Conservation (phyloP, 2,888 invertebrate genomes). For the Podabrus alpinus region DNA sequence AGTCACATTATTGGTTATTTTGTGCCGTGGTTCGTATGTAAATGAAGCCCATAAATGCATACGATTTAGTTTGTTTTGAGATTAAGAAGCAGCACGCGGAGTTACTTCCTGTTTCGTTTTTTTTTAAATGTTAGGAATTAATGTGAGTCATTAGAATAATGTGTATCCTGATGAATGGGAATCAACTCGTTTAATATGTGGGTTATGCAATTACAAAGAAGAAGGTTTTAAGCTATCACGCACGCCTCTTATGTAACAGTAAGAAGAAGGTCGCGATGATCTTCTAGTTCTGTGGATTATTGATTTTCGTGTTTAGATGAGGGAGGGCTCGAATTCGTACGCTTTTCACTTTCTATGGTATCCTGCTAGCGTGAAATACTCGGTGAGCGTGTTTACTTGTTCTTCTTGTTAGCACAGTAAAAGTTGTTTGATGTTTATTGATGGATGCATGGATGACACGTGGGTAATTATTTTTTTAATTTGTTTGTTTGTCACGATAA, state of each 20-base stretch:
- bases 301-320: slow-evolving; percentile 7
- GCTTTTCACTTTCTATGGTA: slow-evolving; percentile 46
- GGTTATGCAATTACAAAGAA: slow-evolving; percentile 7
- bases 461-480: slow-evolving; percentile 19
- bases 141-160: slow-evolving; percentile 13
- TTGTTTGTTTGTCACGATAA: slow-evolving; percentile 19
- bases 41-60: not conserved
- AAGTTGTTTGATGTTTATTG: slow-evolving; percentile 10
- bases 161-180: not conserved
- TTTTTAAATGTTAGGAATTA: slow-evolving; percentile 10
- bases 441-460: slow-evolving; percentile 7
- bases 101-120: slow-evolving; percentile 5
- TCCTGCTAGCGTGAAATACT: slow-evolving; percentile 24
- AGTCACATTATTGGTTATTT: not conserved
- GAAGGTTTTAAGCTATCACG: not conserved
- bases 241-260: slow-evolving; percentile 17
- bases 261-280: slow-evolving; percentile 17
- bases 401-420: not conserved
- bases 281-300: slow-evolving; percentile 11
- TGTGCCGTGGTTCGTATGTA: not conserved
- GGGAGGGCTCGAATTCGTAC: slow-evolving; percentile 5
- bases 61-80: not conserved
- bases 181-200: not conserved
- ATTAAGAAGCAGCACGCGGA: not conserved
- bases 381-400: not conserved